Conservation (phyloP, 2,797 vertebrate species). For the Cetoscarus ocellatus region DNA sequence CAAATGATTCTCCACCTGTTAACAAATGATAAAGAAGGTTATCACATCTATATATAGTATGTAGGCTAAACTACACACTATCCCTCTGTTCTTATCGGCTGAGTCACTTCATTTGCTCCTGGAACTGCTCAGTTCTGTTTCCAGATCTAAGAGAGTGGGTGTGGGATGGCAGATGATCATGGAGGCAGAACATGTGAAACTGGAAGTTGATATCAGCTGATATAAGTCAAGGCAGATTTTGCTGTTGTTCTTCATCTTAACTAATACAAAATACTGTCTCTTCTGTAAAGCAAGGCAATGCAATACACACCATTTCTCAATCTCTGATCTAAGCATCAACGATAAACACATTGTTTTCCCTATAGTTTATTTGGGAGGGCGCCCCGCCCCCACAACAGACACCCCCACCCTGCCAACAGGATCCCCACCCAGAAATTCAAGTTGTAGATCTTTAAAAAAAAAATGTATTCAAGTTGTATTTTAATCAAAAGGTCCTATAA, state of each 20-base stretch:
- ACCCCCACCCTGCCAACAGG: no score
- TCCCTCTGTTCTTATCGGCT: neutral
- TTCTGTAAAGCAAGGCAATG: neutral
- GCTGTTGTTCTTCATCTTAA: neutral
- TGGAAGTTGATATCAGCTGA: neutral
- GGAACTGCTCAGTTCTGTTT: neutral
- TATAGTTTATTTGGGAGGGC: no score
- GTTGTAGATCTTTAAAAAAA: no score
- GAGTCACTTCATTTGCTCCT: neutral
- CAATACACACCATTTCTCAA: neutral
- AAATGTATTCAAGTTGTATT: no score
- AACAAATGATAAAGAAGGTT: neutral
- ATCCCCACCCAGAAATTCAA: no score
- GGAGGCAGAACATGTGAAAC: neutral
- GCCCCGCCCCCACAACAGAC: no score
- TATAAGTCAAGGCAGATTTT: neutral
- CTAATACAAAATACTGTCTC: neutral
- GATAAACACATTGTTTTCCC: no score
- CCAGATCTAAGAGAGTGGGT: neutral
- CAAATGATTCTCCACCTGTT: neutral
- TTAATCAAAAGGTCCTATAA: no score
- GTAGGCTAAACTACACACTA: neutral
- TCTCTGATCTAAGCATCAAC: no score
- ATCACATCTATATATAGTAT: neutral
- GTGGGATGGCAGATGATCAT: neutral